Base-by-base conservation (phyloP, 2,888 invertebrate species). In the Endomychus coccineus region DNA sequence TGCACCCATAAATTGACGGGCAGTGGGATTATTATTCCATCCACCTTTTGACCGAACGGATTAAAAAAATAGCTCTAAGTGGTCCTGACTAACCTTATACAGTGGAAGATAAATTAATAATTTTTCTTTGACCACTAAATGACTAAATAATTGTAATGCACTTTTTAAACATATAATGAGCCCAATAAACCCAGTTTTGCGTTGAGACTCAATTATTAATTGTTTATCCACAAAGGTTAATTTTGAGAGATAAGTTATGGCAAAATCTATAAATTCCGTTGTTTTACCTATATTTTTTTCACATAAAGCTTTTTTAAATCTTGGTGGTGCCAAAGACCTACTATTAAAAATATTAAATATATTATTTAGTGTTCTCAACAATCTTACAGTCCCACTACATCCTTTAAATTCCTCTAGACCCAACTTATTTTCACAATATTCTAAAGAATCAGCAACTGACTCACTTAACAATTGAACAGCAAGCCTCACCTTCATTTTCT, bases 401-500 rank as follows among this genome's bases (percentile, higher is more conserved):
- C 33, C 28, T 36, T 34, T 5, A 25, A 49, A 51, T n/a, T 42
- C 31, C 3, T 33, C 24, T 9, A 46, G 34, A 17, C 34, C 34
- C 19, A 36, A 19, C 10, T 16, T 4, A 22, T 32, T 17, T 17
- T 16, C 16, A 16, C 30, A 30, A 10, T 30, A 30, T 30, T 11
- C 10, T 16, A 30, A 9, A 10, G 30, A n/a, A 30, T 30, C 30
- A 4, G 30, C 30, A 6, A 30, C 30, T 16, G 17, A 12, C 10
- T 19, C 13, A 36, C 42, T 42, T 33, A 46, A 16, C 9, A 34
- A 30, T 29, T 45, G 45, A 6, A 28, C 37, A 17, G 45, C 48
- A 4, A 45, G 30, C 13, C 37, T 36, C 1, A 47, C 46, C 33
- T 48, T 51, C 45, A 49, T 50, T 41, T 50, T 51, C 32, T 49